These are phyloP conservation scores for Strix uralensis DNA, from an alignment of 2,113 vertebrate genomes.

Conservation along the genomic window DNA sequence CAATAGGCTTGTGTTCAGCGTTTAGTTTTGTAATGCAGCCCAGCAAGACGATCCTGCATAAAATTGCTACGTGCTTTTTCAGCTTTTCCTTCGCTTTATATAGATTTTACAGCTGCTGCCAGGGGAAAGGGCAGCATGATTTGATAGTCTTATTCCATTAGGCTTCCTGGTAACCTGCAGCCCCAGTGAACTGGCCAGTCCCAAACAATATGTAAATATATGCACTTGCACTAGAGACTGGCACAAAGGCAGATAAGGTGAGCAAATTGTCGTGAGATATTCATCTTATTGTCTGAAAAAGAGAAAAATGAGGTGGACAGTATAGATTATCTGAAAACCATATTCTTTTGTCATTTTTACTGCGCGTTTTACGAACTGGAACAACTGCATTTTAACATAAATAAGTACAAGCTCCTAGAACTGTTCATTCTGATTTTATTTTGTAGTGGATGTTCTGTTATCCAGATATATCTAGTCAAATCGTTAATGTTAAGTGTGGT, in stretches of 20 bases:
- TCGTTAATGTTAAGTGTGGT: background rate
- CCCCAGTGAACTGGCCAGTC: background rate
- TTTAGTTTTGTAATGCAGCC: background rate
- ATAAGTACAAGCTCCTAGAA: background rate
- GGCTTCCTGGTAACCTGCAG: background rate
- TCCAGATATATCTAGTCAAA: background rate
- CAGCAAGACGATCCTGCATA: background rate
- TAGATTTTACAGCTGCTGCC: background rate
- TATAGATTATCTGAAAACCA: background rate
- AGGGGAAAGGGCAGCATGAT: background rate
- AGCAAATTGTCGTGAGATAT: background rate
- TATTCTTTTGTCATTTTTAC: background rate
- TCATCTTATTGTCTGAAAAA: background rate
- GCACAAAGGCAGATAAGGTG: background rate
- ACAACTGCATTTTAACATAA: background rate
- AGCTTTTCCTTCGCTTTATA: background rate
- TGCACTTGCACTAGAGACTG: background rate
- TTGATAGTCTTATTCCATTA: background rate
- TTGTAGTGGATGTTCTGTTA: background rate
- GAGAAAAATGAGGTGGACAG: background rate
- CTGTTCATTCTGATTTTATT: background rate
- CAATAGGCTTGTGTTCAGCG: fast-evolving
- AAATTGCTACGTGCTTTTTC: background rate
- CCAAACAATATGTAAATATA: background rate
- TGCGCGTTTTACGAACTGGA: background rate